Conservation (phyloP, 2,113 vertebrate genomes). For the Cavia aperea region DNA sequence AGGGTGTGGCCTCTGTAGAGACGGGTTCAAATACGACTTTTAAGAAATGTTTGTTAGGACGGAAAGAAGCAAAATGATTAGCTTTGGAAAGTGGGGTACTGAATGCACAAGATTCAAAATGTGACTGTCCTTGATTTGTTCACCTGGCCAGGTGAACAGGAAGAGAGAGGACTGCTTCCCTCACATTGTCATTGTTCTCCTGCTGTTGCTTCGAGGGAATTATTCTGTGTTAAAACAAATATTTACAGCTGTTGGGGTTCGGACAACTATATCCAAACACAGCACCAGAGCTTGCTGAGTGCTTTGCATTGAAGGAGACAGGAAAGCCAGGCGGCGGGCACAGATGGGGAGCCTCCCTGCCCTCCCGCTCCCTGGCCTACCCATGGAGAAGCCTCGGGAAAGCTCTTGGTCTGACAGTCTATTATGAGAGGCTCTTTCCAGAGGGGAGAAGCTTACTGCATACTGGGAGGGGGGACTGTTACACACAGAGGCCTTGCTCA, state of each 20-base stretch:
- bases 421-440: no score
- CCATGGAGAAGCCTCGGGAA: not conserved
- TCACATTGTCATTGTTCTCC: not conserved
- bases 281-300: not conserved
- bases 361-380: not conserved
- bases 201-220: not conserved
- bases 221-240: not conserved
- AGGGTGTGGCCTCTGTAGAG: not conserved
- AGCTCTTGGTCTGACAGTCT: not conserved
- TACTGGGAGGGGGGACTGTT: not conserved
- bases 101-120: not conserved
- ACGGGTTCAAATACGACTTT: not conserved
- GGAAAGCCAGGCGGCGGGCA: not conserved
- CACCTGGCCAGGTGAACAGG: not conserved
- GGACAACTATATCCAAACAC: not conserved
- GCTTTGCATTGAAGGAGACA: not conserved
- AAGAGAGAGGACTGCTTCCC: not conserved
- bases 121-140: not conserved
- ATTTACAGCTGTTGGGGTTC: not conserved
- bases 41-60: not conserved
- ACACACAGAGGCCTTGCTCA: not conserved
- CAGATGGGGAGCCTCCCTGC: not conserved
- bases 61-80: not conserved
- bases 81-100: not conserved
- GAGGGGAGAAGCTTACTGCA: not conserved